These are phyloP conservation scores for Dasypolia templi DNA, from an alignment of 2,888 invertebrate species.

Conservation along the genomic window DNA sequence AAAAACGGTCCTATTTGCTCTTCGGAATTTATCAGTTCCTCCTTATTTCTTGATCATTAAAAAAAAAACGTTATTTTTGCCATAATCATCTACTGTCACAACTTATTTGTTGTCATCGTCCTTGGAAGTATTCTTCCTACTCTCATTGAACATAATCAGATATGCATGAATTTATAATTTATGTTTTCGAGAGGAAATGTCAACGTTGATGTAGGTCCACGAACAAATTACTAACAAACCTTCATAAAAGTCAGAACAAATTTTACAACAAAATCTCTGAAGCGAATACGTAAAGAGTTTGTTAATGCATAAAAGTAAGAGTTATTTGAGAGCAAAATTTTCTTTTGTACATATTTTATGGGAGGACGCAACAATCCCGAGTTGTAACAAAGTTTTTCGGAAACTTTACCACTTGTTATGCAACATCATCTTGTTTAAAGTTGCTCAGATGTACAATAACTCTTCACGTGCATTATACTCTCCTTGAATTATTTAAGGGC, in stretches of 20 bases:
- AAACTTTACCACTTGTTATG: conserved; percentile 67
- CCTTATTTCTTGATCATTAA: conserved; percentile 56
- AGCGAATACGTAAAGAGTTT: conserved; percentile 65
- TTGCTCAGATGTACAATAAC: conserved; percentile 61
- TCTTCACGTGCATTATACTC: conserved; percentile 25
- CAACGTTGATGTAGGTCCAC: conserved; percentile 47
- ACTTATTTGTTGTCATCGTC: conserved; percentile 24
- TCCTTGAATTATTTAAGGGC: conserved; percentile 42
- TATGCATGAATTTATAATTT: conserved; percentile 49
- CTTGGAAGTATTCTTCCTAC: conserved; percentile 16
- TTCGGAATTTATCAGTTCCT: conserved; percentile 56
- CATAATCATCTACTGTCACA: conserved; percentile 36
- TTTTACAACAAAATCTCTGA: conserved; percentile 65
- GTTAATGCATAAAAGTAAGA: conserved; percentile 63
- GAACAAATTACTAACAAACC: conserved; percentile 55
- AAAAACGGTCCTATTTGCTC: conserved; percentile 62
- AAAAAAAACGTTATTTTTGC: conserved; percentile 43
- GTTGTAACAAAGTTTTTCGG: conserved; percentile 63
- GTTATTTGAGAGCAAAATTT: conserved; percentile 58
- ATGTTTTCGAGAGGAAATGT: conserved; percentile 45
- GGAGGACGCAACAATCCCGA: conserved; percentile 61
- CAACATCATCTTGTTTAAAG: conserved; percentile 74
- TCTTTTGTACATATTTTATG: conserved; percentile 61
- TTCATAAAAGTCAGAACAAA: conserved; percentile 61
- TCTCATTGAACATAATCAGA: conserved; percentile 38